Conservation (phyloP, 2,888 invertebrate genomes). For the Spodoptera exigua region DNA sequence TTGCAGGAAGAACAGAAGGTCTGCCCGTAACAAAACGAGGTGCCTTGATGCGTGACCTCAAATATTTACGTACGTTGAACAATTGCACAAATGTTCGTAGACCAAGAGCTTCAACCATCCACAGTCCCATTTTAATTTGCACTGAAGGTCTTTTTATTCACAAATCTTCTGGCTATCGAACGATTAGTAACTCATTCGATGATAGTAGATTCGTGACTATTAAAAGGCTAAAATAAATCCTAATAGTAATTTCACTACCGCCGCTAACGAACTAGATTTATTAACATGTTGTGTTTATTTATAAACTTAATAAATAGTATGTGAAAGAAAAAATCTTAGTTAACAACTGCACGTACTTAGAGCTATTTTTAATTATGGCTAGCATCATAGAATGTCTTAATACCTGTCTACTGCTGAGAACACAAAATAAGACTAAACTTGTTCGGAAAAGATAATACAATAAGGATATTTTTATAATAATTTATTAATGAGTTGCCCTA, state of each 20-base stretch:
- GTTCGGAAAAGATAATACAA: background rate
- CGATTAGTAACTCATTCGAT: slow-evolving; percentile 24
- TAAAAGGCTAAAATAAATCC: slow-evolving; percentile 34
- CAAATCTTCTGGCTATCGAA: too few species aligned
- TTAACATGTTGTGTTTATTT: slow-evolving; percentile 10
- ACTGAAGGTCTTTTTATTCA: slow-evolving; percentile 2
- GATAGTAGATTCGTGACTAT: slow-evolving; percentile 31
- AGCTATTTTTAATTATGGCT: too few species aligned
- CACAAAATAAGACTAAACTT: background rate
- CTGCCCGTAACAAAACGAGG: slow-evolving; percentile 9
- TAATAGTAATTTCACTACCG: slow-evolving; percentile 31
- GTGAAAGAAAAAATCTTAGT: slow-evolving; percentile 25
- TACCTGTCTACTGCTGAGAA: background rate
- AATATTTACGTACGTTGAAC: slow-evolving; percentile 9
- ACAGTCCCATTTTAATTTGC: background rate
- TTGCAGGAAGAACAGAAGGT: slow-evolving; percentile 8
- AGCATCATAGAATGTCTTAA: too few species aligned
- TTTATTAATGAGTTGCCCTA: too few species aligned
- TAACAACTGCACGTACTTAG: too few species aligned
- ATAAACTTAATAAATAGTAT: slow-evolving; percentile 28
- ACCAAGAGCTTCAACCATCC: background rate
- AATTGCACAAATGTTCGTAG: slow-evolving; percentile 1
- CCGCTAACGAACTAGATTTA: slow-evolving; percentile 34
- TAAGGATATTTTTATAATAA: too few species aligned
- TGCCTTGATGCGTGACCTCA: slow-evolving; percentile 12